Conservation (phyloP, 2,113 vertebrate species). For the Podiceps cristatus region DNA sequence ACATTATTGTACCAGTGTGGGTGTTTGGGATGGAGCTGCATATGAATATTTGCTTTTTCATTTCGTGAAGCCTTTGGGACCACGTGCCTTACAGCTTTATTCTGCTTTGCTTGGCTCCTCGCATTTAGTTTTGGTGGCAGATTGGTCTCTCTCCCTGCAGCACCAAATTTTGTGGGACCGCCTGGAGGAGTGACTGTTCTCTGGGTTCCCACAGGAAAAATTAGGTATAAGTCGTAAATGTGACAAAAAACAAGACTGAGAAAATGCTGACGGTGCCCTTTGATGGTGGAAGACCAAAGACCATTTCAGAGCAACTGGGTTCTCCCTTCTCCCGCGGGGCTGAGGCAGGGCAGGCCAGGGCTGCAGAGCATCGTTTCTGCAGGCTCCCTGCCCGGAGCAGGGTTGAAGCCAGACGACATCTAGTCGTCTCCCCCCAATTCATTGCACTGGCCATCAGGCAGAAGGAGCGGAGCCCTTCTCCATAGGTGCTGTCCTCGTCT, state of each 20-base stretch:
- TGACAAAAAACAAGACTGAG: not conserved
- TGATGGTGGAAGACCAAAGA: not conserved
- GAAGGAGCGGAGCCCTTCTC: not conserved
- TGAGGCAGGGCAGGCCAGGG: not conserved
- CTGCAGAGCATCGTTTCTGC: not conserved
- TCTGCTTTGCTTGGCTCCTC: not conserved
- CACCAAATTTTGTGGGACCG: accelerated
- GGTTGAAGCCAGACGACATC: not conserved
- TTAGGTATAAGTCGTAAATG: accelerated
- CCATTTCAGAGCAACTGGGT: not conserved
- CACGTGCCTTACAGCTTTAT: not conserved
- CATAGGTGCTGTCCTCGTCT: accelerated
- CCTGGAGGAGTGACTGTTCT: not conserved
- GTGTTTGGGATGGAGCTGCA: not conserved
- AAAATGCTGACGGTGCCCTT: accelerated
- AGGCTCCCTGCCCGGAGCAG: no score
- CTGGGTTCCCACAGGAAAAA: not conserved
- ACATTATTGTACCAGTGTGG: not conserved
- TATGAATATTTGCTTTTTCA: not conserved
- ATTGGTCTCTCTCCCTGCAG: not conserved
- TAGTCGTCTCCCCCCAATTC: not conserved
- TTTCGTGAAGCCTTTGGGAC: not conserved
- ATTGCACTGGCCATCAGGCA: accelerated
- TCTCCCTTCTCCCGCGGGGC: not conserved
- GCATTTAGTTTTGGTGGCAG: not conserved